phyloP scores from a whole-genome alignment of 1,140 invertebrate species.

The Drosophila jambulina region DNA sequence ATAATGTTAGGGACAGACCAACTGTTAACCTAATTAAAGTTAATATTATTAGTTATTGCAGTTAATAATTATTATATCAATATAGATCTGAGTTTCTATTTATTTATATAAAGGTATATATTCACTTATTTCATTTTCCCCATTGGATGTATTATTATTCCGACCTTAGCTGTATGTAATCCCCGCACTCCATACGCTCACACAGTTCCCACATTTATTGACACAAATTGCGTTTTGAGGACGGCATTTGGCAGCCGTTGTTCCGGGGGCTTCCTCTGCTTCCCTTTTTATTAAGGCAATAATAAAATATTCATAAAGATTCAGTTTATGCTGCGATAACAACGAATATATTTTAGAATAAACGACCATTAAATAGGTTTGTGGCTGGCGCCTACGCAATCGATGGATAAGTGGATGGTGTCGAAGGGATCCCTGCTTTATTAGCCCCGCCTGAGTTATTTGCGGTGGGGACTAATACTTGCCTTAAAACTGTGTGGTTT shows the following conservation, averaged over 20 bases:
- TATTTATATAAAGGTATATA: no score
- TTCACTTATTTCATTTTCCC: no score
- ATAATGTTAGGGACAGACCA: no score
- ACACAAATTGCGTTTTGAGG: constrained; percentile 77
- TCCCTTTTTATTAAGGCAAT: constrained; percentile 73
- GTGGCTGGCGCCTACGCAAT: constrained; percentile 10
- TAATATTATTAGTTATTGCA: no score
- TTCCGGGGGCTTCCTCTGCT: constrained; percentile 12
- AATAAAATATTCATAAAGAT: constrained; percentile 84
- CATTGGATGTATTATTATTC: neutral
- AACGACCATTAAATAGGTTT: constrained; percentile 54
- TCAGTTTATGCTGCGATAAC: constrained; percentile 66
- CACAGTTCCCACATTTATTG: constrained; percentile 64
- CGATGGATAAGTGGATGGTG: constrained; percentile 7
- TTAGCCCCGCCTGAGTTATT: constrained; percentile 60
- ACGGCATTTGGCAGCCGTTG: constrained; percentile 45
- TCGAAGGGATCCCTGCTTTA: constrained; percentile 37
- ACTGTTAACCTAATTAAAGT: no score
- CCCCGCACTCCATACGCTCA: constrained; percentile 13
- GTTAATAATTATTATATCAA: no score
- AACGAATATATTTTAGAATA: constrained; percentile 61
- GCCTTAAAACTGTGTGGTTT: constrained; percentile 16
- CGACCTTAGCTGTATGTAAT: neutral
- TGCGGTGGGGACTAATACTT: constrained; percentile 41
- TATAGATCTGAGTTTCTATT: no score